Base-by-base conservation (phyloP, 2,113 vertebrate species). In the Gnathonemus echidnorhynchus region DNA sequence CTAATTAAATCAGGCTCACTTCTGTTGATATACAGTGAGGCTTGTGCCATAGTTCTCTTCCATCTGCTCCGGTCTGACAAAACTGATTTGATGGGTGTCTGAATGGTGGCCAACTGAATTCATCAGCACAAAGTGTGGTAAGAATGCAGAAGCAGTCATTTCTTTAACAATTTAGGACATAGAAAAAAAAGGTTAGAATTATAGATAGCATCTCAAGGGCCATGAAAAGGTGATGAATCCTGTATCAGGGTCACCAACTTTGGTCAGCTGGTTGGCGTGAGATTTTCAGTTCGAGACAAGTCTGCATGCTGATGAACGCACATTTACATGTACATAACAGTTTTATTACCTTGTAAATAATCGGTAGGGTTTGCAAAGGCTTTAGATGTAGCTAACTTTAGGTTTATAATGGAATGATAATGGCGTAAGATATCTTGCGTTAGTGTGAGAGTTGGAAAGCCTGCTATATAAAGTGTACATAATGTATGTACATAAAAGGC, bases 121-220 rank as follows among this genome's bases (percentile, higher is more conserved):
- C 89, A 90, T 90, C 77, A 86, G 66, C 31, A 17, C 48, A 27
- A 17, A 50, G 74, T 8, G 24, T 48, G 39, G 85, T 85, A 90
- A 88, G 87, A 53, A 88, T 19, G 77, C 21, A 91, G 46, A 49
- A 70, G 52, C 52, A 46, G 21, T 91, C 42, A 70, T 74, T 80
- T 42, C 46, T 87, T 89, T 91, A 89, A 89, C 89, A 87, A 83
- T 89, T 91, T 89, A 50, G 31, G 53, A 89, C 74, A 91, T 46
- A 13, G 70, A 83, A 86, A 83, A 42, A 87, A 89, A 89, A 46
- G 11, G 56, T 74, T 86, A 83, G 80, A 62, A 86, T 70, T 86
- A 6, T 24, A 89, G 90, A 89, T 89, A 77, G 31, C 24, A 89
- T 89, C 56, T 89, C 13, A 62, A 86, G 80, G 53, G 27, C 53